A percentile compares a stretch with the other conserved stretches of the same genome.
Evolutionary conservation across 2,888 invertebrate genomes (phyloP).

Genomic region (Tipula vernalis): DNA sequence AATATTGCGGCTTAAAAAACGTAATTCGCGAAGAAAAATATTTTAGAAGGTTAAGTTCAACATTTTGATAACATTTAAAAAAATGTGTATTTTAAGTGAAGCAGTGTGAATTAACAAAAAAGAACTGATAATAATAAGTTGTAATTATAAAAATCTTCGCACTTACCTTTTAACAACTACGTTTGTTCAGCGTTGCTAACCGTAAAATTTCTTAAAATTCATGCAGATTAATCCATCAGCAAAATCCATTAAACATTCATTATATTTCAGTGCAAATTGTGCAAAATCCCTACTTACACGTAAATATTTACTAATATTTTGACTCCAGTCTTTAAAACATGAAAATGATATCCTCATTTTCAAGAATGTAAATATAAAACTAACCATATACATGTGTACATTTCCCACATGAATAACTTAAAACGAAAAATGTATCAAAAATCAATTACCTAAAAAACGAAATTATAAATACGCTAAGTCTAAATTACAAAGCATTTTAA

Average conservation of each 20-base stretch:
- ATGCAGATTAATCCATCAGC: not conserved
- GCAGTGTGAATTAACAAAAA: too few relatives aligned
- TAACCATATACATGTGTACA: not conserved
- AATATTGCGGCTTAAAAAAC: too few relatives aligned
- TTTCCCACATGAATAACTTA: not conserved
- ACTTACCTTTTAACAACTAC: not conserved
- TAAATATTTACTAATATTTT: not conserved
- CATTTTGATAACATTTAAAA: too few relatives aligned
- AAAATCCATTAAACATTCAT: not conserved
- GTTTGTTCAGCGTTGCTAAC: too few relatives aligned
- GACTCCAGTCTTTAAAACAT: not conserved
- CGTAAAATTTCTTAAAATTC: not conserved
- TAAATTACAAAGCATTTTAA: not conserved
- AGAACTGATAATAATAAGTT: too few relatives aligned
- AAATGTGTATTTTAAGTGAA: too few relatives aligned
- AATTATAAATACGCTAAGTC: not conserved
- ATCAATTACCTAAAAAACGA: not conserved
- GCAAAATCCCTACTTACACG: not conserved
- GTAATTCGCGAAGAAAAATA: too few relatives aligned
- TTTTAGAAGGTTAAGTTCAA: too few relatives aligned
- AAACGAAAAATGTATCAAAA: not conserved
- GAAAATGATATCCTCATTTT: not conserved
- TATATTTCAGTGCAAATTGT: not conserved
- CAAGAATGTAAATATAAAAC: not conserved
- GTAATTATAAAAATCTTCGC: too few relatives aligned